phyloP scores from a whole-genome alignment of 2,113 vertebrate species.

The Ceratotherium simum region DNA sequence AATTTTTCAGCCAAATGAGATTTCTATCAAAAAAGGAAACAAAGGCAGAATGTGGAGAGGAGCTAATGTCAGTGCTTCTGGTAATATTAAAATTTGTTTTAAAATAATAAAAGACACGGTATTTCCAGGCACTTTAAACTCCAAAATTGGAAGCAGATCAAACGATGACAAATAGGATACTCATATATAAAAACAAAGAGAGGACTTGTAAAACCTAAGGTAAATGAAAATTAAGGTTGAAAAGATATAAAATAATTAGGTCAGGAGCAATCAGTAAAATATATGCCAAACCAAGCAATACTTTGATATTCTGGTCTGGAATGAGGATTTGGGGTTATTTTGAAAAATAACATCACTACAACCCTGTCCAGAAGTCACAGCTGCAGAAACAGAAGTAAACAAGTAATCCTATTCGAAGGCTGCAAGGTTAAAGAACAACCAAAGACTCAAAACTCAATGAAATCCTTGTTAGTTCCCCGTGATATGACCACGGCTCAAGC shows the following conservation, averaged over 20 bases:
- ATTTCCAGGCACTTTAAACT: neutral
- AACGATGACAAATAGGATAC: slow-evolving; percentile 3
- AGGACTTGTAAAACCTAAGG: neutral
- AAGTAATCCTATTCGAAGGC: slow-evolving; percentile 35
- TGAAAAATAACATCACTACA: slow-evolving; percentile 57
- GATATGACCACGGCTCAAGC: neutral
- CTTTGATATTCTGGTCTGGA: slow-evolving; percentile 59
- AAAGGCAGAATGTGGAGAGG: slow-evolving; percentile 46
- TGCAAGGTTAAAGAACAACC: slow-evolving; percentile 46
- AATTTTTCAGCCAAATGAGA: slow-evolving; percentile 60
- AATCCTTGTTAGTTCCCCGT: neutral
- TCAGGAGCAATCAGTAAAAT: slow-evolving; percentile 48
- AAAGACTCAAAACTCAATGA: neutral
- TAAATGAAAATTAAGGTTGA: neutral
- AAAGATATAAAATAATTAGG: slow-evolving; percentile 57
- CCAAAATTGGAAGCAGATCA: slow-evolving; percentile 12
- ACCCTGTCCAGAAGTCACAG: slow-evolving; percentile 71
- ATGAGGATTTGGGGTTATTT: slow-evolving; percentile 58
- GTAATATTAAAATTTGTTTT: slow-evolving; percentile 47
- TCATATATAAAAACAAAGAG: neutral
- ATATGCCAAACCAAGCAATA: slow-evolving; percentile 46
- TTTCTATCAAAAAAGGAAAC: slow-evolving; percentile 47
- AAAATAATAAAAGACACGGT: neutral
- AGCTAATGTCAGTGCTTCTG: neutral
- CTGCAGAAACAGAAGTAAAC: slow-evolving; percentile 77